These are phyloP conservation scores for Shargacucullia verbasci DNA, from an alignment of 2,888 invertebrate species.

Conservation along the genomic window DNA sequence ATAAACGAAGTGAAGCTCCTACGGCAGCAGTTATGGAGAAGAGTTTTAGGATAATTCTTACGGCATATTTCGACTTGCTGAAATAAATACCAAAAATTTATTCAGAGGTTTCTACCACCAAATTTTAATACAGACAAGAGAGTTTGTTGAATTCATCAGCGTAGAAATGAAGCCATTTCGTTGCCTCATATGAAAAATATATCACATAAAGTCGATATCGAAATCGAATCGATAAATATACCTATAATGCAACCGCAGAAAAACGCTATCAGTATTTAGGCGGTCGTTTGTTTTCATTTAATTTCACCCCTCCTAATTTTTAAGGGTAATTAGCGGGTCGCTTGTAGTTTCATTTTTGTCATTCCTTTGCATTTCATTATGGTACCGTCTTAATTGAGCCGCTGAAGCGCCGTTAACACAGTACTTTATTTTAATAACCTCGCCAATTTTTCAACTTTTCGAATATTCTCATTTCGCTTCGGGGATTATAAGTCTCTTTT, in stretches of 20 bases:
- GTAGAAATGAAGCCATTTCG: too few species aligned
- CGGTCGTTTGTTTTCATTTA: slow-evolving; percentile 46
- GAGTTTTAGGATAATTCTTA: too few species aligned
- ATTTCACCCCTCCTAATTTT: slow-evolving; percentile 44
- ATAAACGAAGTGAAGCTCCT: too few species aligned
- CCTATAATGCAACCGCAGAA: background rate
- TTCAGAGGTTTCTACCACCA: too few species aligned
- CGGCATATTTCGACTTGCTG: too few species aligned
- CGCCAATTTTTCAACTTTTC: slow-evolving; percentile 46
- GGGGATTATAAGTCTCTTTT: slow-evolving; percentile 51
- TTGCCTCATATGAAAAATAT: too few species aligned
- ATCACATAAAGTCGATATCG: slow-evolving; percentile 12
- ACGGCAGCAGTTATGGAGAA: too few species aligned
- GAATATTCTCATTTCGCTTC: slow-evolving; percentile 46
- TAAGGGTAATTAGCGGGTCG: slow-evolving; percentile 44
- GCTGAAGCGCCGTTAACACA: slow-evolving; percentile 47
- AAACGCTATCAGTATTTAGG: slow-evolving; percentile 19
- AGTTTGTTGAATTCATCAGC: too few species aligned
- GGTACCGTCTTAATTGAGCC: slow-evolving; percentile 43
- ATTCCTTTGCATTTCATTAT: slow-evolving; percentile 47
- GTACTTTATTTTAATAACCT: slow-evolving; percentile 39
- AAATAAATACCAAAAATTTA: too few species aligned
- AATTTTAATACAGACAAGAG: too few species aligned
- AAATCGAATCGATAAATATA: slow-evolving; percentile 8
- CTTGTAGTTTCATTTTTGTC: slow-evolving; percentile 36